Evolutionary conservation across 2,797 vertebrate genomes (phyloP).

Genomic region (Rhynchonycteris naso): DNA sequence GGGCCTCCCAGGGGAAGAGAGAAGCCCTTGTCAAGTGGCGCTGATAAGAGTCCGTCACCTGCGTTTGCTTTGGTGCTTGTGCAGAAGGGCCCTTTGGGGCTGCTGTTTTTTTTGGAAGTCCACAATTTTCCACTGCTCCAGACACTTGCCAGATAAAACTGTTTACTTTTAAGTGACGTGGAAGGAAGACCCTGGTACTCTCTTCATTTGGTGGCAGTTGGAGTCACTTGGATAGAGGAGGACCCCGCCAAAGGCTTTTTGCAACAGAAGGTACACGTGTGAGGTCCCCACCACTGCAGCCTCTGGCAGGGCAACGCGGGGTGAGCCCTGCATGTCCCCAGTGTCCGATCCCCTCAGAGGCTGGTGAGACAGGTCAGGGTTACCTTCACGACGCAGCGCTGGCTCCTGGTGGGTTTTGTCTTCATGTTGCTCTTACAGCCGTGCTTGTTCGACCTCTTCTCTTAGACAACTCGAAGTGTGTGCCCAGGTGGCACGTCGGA

Average conservation of each 20-base stretch:
- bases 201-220: background rate
- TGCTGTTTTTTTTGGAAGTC: background rate
- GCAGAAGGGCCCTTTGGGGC: background rate
- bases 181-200: background rate
- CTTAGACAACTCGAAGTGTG: background rate
- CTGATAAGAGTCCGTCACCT: constrained; percentile 12
- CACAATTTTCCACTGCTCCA: constrained; percentile 34
- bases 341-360: background rate
- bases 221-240: background rate
- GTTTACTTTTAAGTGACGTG: background rate
- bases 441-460: background rate
- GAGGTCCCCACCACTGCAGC: background rate
- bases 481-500: background rate
- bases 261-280: background rate
- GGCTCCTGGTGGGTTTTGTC: background rate
- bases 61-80: background rate
- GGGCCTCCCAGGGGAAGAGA: background rate
- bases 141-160: constrained; percentile 49
- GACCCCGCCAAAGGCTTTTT: background rate
- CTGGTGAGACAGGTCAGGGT: background rate
- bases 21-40: background rate
- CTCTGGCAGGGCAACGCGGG: background rate
- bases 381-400: background rate
- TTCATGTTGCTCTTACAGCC: background rate
- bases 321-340: background rate